Evolutionary conservation across 2,113 vertebrate species (phyloP).

Genomic region (Cyanoderma ruficeps): DNA sequence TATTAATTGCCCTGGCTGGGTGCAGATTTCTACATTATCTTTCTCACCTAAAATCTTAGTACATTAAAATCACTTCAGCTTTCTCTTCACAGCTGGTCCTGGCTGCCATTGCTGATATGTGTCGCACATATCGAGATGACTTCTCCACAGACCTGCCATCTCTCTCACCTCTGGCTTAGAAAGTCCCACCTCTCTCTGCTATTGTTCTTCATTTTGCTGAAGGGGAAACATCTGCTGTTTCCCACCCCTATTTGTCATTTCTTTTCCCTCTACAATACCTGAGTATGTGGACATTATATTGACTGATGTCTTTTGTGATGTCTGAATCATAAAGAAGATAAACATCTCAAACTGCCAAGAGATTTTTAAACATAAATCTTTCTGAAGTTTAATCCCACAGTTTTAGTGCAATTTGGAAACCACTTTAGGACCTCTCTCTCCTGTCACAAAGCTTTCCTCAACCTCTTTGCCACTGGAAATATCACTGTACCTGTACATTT

Average conservation of each 20-base stretch:
- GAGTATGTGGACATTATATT: constrained; percentile 27
- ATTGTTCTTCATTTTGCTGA: constrained; percentile 58
- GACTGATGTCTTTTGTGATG: constrained; percentile 53
- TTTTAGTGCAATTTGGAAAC: constrained; percentile 57
- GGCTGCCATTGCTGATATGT: neutral
- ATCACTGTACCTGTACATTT: constrained; percentile 9
- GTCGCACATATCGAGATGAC: neutral
- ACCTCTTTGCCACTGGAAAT: constrained; percentile 32
- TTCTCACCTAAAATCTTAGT: neutral
- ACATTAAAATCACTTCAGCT: neutral
- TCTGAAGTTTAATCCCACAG: constrained; percentile 47
- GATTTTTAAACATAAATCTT: constrained; percentile 61
- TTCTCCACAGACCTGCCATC: constrained; percentile 42
- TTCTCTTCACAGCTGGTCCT: constrained; percentile 25
- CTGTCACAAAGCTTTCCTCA: constrained; percentile 37
- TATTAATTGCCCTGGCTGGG: neutral
- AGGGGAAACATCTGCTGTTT: constrained; percentile 75
- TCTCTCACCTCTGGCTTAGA: constrained; percentile 18
- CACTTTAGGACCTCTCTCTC: constrained; percentile 36
- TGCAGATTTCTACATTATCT: neutral
- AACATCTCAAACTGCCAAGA: constrained; percentile 41
- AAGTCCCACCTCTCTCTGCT: constrained; percentile 25
- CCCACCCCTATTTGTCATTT: constrained; percentile 45
- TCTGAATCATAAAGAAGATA: constrained; percentile 48
- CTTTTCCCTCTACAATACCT: constrained; percentile 41